Conservation (phyloP, 2,113 vertebrate genomes). For the Podarcis cretensis region DNA sequence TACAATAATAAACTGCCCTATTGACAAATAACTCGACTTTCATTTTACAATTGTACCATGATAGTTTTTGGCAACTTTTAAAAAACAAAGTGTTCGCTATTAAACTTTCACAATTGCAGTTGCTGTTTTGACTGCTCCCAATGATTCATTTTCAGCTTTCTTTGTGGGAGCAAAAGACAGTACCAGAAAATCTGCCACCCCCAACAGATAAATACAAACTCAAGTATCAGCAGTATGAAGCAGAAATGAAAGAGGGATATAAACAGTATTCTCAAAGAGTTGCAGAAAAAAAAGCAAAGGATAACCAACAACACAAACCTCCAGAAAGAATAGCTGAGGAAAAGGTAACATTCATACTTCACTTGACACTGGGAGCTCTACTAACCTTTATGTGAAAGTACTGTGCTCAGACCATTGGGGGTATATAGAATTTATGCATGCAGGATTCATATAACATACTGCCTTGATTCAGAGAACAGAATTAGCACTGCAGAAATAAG, state of each 20-base stretch:
- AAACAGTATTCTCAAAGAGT: conserved; percentile 61
- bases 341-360: conserved; percentile 37
- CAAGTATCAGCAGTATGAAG: conserved; percentile 68
- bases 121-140: conserved; percentile 6
- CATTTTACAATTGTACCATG: background rate
- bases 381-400: background rate
- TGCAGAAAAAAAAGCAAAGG: conserved; percentile 51
- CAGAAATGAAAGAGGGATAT: conserved; percentile 66
- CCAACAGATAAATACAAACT: conserved; percentile 60
- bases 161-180: conserved; percentile 56
- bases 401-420: background rate
- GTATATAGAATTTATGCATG: background rate
- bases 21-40: background rate
- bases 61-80: background rate
- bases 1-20: background rate
- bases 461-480: background rate
- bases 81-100: background rate
- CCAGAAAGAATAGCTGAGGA: conserved; percentile 39
- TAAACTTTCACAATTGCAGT: background rate
- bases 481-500: background rate
- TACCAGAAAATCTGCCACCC: conserved; percentile 68
- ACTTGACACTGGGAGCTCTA: background rate
- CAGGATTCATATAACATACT: background rate
- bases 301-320: conserved; percentile 2
- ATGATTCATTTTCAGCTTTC: conserved; percentile 47